These are phyloP conservation scores for Mycalesis mineus DNA, from an alignment of 2,888 invertebrate genomes.

Conservation along the genomic window DNA sequence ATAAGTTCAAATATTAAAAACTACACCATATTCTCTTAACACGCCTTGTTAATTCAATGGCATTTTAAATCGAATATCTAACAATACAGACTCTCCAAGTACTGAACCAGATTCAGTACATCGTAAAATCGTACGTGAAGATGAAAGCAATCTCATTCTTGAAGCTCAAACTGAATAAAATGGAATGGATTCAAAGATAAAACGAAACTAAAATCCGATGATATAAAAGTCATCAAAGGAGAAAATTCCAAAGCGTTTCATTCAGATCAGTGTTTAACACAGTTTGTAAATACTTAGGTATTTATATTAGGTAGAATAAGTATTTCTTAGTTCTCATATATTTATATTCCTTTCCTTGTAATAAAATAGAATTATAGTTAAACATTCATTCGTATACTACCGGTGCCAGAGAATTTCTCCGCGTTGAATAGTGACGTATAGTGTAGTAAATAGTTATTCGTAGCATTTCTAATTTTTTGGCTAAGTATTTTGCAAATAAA, in stretches of 20 bases:
- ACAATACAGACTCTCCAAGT: neutral
- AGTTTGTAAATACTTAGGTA: neutral
- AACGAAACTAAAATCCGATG: neutral
- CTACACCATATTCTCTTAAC: too few relatives aligned
- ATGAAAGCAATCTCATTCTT: constrained; percentile 1
- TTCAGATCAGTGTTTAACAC: neutral
- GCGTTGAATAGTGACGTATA: too few relatives aligned
- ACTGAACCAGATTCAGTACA: neutral
- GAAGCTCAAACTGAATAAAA: neutral
- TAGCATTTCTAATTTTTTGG: too few relatives aligned
- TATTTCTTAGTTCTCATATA: too few relatives aligned
- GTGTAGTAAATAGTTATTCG: too few relatives aligned
- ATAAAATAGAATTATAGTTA: too few relatives aligned
- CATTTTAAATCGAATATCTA: neutral
- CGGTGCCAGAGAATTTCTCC: too few relatives aligned
- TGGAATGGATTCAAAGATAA: neutral
- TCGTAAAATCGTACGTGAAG: constrained; percentile 2
- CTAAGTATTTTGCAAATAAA: too few relatives aligned
- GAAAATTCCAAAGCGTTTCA: neutral
- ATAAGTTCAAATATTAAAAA: too few relatives aligned
- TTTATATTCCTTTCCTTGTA: too few relatives aligned
- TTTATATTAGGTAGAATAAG: too few relatives aligned
- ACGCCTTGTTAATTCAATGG: neutral
- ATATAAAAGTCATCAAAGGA: neutral
- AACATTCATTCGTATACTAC: too few relatives aligned